Percentiles rank a stretch among this genome's conserved stretches.
Evolutionary conservation across 2,888 invertebrate genomes (phyloP).

Genomic region (Muscina levida): DNA sequence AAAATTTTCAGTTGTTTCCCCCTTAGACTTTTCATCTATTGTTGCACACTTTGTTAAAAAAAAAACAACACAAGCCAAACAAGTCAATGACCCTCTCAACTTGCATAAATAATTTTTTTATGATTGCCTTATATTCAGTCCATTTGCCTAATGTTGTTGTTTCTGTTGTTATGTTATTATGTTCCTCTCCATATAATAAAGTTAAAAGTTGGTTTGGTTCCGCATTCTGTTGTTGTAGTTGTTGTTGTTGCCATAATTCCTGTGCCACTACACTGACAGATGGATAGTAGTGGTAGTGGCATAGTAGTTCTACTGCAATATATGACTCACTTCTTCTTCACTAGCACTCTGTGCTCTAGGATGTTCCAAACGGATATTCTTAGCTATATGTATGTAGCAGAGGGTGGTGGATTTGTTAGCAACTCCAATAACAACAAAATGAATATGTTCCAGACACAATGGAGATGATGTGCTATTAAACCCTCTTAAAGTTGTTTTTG

Average conservation of each 20-base stretch:
- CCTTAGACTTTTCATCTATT: neutral
- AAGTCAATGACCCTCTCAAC: slow-evolving; percentile 63
- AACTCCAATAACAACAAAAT: neutral
- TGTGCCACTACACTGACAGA: neutral
- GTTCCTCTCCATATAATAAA: slow-evolving; percentile 39
- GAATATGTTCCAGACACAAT: neutral
- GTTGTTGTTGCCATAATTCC: neutral
- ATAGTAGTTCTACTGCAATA: slow-evolving; percentile 23
- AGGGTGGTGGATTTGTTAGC: slow-evolving; percentile 1
- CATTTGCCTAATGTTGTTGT: slow-evolving; percentile 26
- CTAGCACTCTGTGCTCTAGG: neutral
- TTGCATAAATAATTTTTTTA: slow-evolving; percentile 63
- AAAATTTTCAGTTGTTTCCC: neutral
- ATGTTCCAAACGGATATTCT: neutral
- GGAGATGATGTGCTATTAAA: slow-evolving; percentile 30
- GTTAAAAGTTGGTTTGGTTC: slow-evolving; percentile 32
- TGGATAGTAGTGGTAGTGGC: neutral
- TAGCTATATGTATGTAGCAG: neutral
- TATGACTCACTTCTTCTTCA: slow-evolving; percentile 29
- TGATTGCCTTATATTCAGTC: slow-evolving; percentile 55
- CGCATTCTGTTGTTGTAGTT: neutral
- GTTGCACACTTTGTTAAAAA: slow-evolving; percentile 50
- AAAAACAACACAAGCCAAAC: too few species aligned
- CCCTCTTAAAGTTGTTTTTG: slow-evolving; percentile 28
- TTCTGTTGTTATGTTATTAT: slow-evolving; percentile 10